These are phyloP conservation scores for Rostratula benghalensis DNA, from an alignment of 2,113 vertebrate genomes.

Conservation along the genomic window DNA sequence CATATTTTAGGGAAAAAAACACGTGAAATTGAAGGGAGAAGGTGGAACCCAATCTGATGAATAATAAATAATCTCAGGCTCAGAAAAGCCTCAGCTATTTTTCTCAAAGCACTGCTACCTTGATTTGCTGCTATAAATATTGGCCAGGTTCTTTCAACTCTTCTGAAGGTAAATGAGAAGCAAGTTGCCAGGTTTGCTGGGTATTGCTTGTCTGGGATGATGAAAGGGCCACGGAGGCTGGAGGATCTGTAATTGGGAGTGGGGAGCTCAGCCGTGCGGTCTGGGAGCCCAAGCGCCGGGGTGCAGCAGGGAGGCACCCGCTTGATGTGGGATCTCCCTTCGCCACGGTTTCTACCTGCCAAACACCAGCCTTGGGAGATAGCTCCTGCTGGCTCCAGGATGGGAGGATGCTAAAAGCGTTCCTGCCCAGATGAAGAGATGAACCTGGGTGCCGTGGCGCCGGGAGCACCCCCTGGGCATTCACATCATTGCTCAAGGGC, in stretches of 20 bases:
- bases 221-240: neutral
- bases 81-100: slow-evolving; percentile 31
- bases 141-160: slow-evolving; percentile 26
- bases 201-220: neutral
- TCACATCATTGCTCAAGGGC: neutral
- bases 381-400: neutral
- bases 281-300: neutral
- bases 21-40: neutral
- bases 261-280: neutral
- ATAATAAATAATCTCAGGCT: neutral
- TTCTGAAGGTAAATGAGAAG: slow-evolving; percentile 16
- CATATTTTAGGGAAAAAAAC: neutral
- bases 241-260: neutral
- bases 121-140: slow-evolving; percentile 26
- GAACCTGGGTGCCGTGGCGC: rapidly evolving
- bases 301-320: neutral
- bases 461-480: neutral
- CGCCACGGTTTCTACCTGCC: neutral
- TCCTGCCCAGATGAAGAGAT: neutral
- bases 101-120: neutral
- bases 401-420: neutral
- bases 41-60: neutral
- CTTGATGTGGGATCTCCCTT: slow-evolving; percentile 27
- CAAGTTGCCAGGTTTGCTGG: neutral
- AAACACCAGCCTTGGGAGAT: neutral